These are phyloP conservation scores for Scaptodrosophila latifasciaeformis DNA, from an alignment of 2,888 invertebrate species.

Conservation along the genomic window DNA sequence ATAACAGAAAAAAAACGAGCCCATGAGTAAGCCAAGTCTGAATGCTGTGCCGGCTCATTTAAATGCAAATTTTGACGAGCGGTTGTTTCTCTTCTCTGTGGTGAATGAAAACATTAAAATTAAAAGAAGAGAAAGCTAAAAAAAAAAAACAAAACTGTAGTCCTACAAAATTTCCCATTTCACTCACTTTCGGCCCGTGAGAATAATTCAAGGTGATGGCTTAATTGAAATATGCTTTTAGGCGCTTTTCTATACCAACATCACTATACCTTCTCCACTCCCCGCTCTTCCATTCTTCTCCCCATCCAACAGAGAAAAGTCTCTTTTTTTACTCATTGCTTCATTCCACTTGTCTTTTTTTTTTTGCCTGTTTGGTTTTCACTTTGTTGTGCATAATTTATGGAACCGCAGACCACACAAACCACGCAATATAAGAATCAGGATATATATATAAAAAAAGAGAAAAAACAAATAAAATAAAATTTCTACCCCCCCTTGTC, in stretches of 20 bases:
- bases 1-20: slow-evolving; percentile 9
- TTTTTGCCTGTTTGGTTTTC: slow-evolving; percentile 38
- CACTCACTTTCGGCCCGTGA: slow-evolving; percentile 57
- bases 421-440: slow-evolving; percentile 26
- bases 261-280: background rate
- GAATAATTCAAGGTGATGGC: slow-evolving; percentile 73
- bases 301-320: no score
- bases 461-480: no score
- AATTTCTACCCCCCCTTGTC: background rate
- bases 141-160: slow-evolving; percentile 19
- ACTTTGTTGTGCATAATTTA: slow-evolving; percentile 63
- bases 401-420: slow-evolving; percentile 45
- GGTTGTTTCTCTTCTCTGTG: slow-evolving; percentile 56
- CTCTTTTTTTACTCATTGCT: no score
- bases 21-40: slow-evolving; percentile 26
- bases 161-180: no score
- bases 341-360: no score
- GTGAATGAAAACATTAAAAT: slow-evolving; percentile 66
- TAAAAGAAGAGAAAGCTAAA: slow-evolving; percentile 37
- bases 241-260: slow-evolving; percentile 63
- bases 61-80: slow-evolving; percentile 72
- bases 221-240: slow-evolving; percentile 74
- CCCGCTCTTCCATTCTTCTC: no score
- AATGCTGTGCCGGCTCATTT: slow-evolving; percentile 66
- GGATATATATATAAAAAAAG: no score